Percentiles rank a stretch among this genome's conserved stretches.
phyloP scores from a whole-genome alignment of 2,113 vertebrate species.

The Scalopus aquaticus region DNA sequence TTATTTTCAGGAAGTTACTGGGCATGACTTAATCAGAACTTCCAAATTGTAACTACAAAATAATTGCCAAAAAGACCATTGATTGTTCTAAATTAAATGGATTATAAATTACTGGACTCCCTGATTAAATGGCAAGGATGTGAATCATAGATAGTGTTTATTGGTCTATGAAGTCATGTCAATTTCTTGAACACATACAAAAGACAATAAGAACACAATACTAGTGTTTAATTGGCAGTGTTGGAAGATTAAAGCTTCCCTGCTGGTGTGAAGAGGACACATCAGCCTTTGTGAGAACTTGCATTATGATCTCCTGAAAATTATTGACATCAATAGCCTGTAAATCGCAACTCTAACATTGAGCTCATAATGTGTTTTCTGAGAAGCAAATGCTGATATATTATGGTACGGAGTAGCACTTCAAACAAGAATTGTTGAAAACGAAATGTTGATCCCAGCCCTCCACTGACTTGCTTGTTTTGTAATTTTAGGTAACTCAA shows the following conservation, averaged over 20 bases:
- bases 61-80: not conserved
- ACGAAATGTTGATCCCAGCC: not conserved
- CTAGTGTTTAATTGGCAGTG: conserved; percentile 39
- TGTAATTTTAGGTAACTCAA: not conserved
- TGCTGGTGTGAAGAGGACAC: not conserved
- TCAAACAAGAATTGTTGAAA: conserved; percentile 25
- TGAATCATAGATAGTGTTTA: conserved; percentile 24
- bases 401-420: not conserved
- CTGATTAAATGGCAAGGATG: not conserved
- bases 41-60: conserved; percentile 34
- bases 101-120: not conserved
- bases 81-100: conserved; percentile 29
- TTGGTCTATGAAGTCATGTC: not conserved
- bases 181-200: conserved; percentile 30
- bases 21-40: not conserved
- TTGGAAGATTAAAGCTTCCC: conserved; percentile 32
- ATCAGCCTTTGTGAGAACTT: not conserved
- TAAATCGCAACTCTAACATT: conserved; percentile 56
- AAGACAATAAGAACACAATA: conserved; percentile 37
- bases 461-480: not conserved
- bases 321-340: conserved; percentile 14
- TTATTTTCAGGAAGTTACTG: conserved; percentile 15
- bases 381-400: conserved; percentile 30
- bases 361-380: not conserved
- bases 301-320: conserved; percentile 40